Percentiles rank a stretch among this genome's conserved stretches.
These are phyloP conservation scores for Nemurella pictetii DNA, from an alignment of 2,888 invertebrate species.

Conservation along the genomic window DNA sequence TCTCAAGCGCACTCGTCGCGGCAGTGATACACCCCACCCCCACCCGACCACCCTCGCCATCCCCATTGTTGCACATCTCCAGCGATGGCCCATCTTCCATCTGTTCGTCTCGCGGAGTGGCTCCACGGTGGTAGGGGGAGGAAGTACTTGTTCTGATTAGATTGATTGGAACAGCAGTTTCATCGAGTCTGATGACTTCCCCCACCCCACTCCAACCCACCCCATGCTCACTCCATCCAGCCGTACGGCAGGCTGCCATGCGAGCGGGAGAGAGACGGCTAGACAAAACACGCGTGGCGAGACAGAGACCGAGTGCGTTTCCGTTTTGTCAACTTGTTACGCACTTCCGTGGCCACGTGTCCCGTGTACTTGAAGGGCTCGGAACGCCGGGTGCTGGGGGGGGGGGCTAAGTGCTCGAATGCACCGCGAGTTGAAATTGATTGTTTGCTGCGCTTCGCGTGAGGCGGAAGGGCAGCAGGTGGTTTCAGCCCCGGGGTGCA, in stretches of 20 bases:
- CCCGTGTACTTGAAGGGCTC: not conserved
- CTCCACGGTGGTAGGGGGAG: not conserved
- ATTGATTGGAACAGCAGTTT: conserved; percentile 42
- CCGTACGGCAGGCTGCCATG: too few species aligned
- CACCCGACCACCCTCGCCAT: not conserved
- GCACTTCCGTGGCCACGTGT: not conserved
- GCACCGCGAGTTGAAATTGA: not conserved
- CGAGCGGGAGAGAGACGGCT: not conserved
- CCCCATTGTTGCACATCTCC: not conserved
- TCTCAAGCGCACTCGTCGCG: not conserved
- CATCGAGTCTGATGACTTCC: conserved; percentile 39
- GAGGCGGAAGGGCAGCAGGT: conserved; percentile 16
- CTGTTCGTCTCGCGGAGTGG: conserved; percentile 33
- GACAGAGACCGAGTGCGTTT: not conserved
- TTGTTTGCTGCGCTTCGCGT: conserved; percentile 7
- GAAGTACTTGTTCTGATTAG: conserved; percentile 42
- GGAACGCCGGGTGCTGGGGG: not conserved
- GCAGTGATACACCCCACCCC: conserved; percentile 4
- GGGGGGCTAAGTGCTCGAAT: not conserved
- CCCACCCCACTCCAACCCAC: conserved; percentile 1
- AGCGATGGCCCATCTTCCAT: conserved; percentile 39
- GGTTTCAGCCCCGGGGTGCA: not conserved
- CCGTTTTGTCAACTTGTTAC: conserved; percentile 6
- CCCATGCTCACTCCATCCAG: too few species aligned
- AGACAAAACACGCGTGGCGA: not conserved